Evolutionary conservation across 2,797 vertebrate genomes (phyloP).

Genomic region (Danio kyathit): DNA sequence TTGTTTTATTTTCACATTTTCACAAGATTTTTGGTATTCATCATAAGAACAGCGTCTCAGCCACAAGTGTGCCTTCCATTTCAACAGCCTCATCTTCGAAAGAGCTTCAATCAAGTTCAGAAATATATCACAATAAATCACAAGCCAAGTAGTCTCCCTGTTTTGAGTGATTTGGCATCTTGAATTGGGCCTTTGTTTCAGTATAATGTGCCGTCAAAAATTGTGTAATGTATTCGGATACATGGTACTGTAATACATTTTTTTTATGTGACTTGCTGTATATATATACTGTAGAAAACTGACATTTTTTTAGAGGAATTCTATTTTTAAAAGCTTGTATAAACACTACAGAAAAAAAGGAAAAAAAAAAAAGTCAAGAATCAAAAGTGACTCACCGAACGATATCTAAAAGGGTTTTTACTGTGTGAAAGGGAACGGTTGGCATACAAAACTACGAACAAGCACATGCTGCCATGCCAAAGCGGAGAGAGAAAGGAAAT

Average conservation of each 20-base stretch:
- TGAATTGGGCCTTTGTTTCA: constrained; percentile 6
- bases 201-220: constrained; percentile 22
- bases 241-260: constrained; percentile 60
- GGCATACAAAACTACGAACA: constrained; percentile 74
- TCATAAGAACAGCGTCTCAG: constrained; percentile 9
- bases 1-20: neutral
- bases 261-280: constrained; percentile 58
- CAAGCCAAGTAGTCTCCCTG: constrained; percentile 14
- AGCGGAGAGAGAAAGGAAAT: constrained; percentile 69
- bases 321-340: constrained; percentile 81
- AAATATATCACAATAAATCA: neutral
- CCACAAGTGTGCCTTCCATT: constrained; percentile 66
- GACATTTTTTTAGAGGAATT: constrained; percentile 64
- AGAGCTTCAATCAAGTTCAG: constrained; percentile 16
- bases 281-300: constrained; percentile 68
- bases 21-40: constrained; percentile 12
- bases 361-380: constrained; percentile 56
- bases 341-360: constrained; percentile 78
- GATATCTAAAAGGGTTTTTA: constrained; percentile 71
- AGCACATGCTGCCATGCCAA: constrained; percentile 81
- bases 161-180: neutral
- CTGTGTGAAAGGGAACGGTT: constrained; percentile 73
- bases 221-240: constrained; percentile 41
- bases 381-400: constrained; percentile 77
- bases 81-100: constrained; percentile 37